Evolutionary conservation across 30 jellyfish, hydroid and myxozoan species (phyloP).

Genomic region (Nemopilema nomurai): DNA sequence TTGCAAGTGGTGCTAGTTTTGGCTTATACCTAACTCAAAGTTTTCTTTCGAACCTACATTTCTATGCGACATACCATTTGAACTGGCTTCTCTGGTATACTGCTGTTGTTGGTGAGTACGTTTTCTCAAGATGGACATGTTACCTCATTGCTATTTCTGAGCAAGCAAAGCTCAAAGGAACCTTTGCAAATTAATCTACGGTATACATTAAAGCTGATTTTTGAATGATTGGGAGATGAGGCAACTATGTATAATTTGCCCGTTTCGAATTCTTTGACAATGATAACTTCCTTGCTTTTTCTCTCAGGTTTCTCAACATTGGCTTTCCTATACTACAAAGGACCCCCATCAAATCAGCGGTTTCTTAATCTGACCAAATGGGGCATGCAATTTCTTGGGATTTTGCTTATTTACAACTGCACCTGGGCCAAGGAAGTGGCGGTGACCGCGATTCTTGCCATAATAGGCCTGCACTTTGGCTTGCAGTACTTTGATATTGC

Average conservation of each 20-base stretch:
- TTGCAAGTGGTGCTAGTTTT: constrained; percentile 64
- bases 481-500: constrained; percentile 16
- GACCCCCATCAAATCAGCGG: constrained; percentile 75
- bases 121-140: too few relatives aligned
- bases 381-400: constrained; percentile 81
- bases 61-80: constrained; percentile 43
- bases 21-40: constrained; percentile 74
- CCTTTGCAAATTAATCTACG: too few relatives aligned
- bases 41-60: constrained; percentile 39
- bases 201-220: too few relatives aligned
- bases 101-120: constrained; percentile 62
- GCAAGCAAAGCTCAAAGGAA: too few relatives aligned
- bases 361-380: constrained; percentile 80
- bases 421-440: constrained; percentile 79
- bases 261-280: too few relatives aligned
- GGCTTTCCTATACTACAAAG: constrained; percentile 85
- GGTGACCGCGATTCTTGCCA: constrained; percentile 70
- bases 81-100: constrained; percentile 59
- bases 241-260: too few relatives aligned
- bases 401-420: constrained; percentile 60
- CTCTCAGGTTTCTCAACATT: constrained; percentile 67
- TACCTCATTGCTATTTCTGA: too few relatives aligned
- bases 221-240: too few relatives aligned
- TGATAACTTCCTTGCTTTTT: too few relatives aligned
- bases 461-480: constrained; percentile 9